Conservation (phyloP, 2,888 invertebrate species). For the Strigamia maritima region DNA sequence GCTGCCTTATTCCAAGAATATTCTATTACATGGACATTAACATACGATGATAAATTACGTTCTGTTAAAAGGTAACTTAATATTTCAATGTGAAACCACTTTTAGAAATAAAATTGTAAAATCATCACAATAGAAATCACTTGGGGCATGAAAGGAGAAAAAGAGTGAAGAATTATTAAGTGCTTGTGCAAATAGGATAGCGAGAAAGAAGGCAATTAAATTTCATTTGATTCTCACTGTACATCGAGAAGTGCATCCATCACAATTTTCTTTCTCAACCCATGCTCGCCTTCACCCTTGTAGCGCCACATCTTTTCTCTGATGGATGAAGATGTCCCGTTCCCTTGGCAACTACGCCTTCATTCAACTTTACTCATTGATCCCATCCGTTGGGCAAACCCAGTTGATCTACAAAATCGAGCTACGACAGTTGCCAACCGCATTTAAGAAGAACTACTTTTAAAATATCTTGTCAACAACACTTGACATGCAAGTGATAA, state of each 20-base stretch:
- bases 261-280: slow-evolving; percentile 1
- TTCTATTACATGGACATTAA: slow-evolving; percentile 8
- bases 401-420: slow-evolving; percentile 32
- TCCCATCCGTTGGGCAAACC: slow-evolving; percentile 31
- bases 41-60: neutral
- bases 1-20: neutral
- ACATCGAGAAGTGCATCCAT: slow-evolving; percentile 32
- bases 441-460: slow-evolving; percentile 28
- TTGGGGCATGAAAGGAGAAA: neutral
- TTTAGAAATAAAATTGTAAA: slow-evolving; percentile 27
- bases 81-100: slow-evolving; percentile 23
- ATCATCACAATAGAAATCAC: slow-evolving; percentile 26
- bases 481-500: slow-evolving; percentile 17
- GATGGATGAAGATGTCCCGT: slow-evolving; percentile 30
- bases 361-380: slow-evolving; percentile 28
- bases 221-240: slow-evolving; percentile 31
- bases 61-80: slow-evolving; percentile 26
- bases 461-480: slow-evolving; percentile 23
- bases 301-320: neutral
- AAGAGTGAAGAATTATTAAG: slow-evolving; percentile 11
- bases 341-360: slow-evolving; percentile 30
- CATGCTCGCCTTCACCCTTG: neutral
- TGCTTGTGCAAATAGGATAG: neutral
- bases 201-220: slow-evolving; percentile 17
- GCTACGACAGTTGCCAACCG: slow-evolving; percentile 25